phyloP scores from a whole-genome alignment of 2,113 vertebrate species.

The Ptilonorhynchus violaceus region DNA sequence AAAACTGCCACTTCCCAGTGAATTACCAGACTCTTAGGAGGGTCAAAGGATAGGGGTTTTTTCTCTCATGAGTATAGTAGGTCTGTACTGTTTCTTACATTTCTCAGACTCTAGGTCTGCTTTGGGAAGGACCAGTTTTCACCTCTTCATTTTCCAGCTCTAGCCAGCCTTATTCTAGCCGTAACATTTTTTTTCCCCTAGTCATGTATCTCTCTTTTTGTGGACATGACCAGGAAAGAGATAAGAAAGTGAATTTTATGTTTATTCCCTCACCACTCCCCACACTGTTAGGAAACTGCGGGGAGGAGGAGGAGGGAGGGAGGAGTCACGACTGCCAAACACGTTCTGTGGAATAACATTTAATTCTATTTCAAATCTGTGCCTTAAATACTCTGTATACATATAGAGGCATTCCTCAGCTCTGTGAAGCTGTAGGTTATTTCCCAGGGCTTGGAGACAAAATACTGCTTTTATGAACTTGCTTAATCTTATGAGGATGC shows the following conservation, averaged over 20 bases:
- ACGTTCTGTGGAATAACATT: background rate
- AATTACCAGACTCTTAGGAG: background rate
- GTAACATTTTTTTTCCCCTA: background rate
- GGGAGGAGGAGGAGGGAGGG: background rate
- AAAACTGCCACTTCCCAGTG: background rate
- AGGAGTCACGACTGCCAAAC: background rate
- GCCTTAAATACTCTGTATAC: background rate
- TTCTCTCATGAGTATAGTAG: background rate
- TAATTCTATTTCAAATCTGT: background rate
- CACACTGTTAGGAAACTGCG: background rate
- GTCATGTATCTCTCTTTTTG: background rate
- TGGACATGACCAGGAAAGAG: background rate
- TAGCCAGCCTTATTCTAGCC: background rate
- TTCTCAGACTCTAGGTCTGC: background rate
- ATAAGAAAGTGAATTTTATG: background rate
- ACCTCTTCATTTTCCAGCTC: background rate
- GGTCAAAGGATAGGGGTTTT: background rate
- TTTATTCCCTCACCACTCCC: background rate
- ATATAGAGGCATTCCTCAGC: background rate
- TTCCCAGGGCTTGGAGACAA: background rate
- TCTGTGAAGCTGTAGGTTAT: background rate
- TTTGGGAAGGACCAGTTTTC: background rate
- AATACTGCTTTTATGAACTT: background rate
- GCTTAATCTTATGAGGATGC: background rate
- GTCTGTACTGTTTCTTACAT: background rate